phyloP scores from a whole-genome alignment of 2,888 invertebrate species.

The Callimorpha dominula region DNA sequence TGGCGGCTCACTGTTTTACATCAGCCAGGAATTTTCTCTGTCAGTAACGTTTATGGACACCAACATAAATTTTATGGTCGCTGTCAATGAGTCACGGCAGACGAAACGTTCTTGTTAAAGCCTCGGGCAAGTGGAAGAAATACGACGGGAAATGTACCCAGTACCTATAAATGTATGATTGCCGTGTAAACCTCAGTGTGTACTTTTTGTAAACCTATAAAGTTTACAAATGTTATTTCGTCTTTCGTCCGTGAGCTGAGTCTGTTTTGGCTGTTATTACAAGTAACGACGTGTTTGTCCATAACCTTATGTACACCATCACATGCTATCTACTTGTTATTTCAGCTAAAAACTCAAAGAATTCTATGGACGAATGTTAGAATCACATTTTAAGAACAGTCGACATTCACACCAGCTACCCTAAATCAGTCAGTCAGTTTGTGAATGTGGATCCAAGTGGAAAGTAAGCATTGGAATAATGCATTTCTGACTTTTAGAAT shows the following conservation, averaged over 20 bases:
- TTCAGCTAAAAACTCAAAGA: neutral
- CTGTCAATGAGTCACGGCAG: slow-evolving; percentile 29
- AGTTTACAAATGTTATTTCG: neutral
- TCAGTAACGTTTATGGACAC: slow-evolving; percentile 39
- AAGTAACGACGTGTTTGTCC: too few species aligned
- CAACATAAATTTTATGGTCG: slow-evolving; percentile 46
- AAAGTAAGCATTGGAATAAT: neutral
- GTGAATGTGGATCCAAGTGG: neutral
- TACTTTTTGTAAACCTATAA: neutral
- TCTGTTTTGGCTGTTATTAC: neutral
- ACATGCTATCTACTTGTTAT: too few species aligned
- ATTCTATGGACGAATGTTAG: neutral
- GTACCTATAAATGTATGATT: neutral
- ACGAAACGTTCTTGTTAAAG: slow-evolving; percentile 17
- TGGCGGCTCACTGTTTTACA: slow-evolving; percentile 24
- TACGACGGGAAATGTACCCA: neutral
- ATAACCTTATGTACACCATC: too few species aligned
- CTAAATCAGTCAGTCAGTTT: neutral
- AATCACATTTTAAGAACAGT: neutral
- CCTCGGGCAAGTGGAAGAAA: slow-evolving; percentile 7
- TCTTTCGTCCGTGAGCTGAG: neutral
- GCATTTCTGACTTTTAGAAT: neutral
- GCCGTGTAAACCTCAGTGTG: neutral
- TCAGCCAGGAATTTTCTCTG: slow-evolving; percentile 26
- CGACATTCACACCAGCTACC: neutral